Evolutionary conservation across 2,797 vertebrate species (phyloP).

Genomic region (Arctocebus calabarensis): DNA sequence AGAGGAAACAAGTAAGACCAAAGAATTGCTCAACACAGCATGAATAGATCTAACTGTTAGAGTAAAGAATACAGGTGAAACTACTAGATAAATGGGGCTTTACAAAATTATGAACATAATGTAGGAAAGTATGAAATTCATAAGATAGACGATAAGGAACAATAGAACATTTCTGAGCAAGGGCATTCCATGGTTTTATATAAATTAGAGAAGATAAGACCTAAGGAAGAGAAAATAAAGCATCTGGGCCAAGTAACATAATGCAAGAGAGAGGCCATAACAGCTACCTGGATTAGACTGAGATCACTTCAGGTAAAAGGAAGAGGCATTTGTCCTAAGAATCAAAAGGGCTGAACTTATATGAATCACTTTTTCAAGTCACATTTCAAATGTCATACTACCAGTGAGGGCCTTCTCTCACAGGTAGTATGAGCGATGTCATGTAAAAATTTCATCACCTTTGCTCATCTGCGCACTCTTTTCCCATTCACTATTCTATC

Average conservation of each 20-base stretch:
- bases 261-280: neutral
- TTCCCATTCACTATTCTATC: neutral
- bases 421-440: too few species aligned
- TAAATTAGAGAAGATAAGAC: neutral
- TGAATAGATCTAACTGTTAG: neutral
- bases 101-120: neutral
- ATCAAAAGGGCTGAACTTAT: neutral
- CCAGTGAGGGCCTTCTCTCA: neutral
- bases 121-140: neutral
- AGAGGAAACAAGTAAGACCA: neutral
- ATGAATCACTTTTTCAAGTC: neutral
- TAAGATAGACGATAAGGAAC: neutral
- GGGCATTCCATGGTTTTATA: neutral
- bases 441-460: neutral
- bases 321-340: neutral
- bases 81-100: neutral
- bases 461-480: neutral
- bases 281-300: neutral
- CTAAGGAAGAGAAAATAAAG: neutral
- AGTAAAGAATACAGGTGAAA: neutral
- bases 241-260: neutral
- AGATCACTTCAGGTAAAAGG: neutral
- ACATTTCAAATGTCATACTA: neutral
- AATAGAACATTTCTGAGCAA: neutral
- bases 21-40: neutral